Evolutionary conservation across 2,888 invertebrate genomes (phyloP), one percentile per base, ranked within the genome.

Genomic region (Orthosia incerta): DNA sequence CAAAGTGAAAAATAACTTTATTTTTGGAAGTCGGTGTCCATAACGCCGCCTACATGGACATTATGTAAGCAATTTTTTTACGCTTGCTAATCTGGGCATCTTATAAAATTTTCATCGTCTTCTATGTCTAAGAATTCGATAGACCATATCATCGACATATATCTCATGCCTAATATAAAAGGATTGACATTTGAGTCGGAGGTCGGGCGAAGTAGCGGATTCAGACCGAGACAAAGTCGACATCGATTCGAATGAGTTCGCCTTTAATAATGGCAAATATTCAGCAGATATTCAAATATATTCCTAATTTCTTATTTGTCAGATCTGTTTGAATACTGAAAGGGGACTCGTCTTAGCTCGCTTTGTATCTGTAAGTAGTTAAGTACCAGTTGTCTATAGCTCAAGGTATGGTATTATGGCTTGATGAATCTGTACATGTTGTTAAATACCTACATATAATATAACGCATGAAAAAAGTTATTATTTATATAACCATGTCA

Each of bases 161-260:
- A 68, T 76, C 78, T 76, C 93, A 55, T 89, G 70, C 81, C 94
- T 94, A 90, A 82, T 89, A 88, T 96, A 95, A 96, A 96, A 95
- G 96, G 96, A 96, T 96, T 96, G 96, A 95, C 94, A 91, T 95
- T 95, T 93, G 94, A 95, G 90, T 89, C 89, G 89, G 91, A 91
- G 90, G 88, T 91, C 93, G 92, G 91, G 91, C 91, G 93, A 91
- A 94, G 94, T 92, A 94, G 93, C 92, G 95, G 95, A 96, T 96
- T 93, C 93, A 93, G 89, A 89, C 75, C 45, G 83, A 94, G 95
- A 95, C 95, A 94, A 95, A 95, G 94, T 93, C 90, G 90, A 85
- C 89, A 89, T 83, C 86, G 89, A 90, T 89, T 83, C 86, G 89
- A 90, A 92, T 88, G 86, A 87, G 85, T 92, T 90, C 91, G 89